Percentiles rank a stretch among this genome's conserved stretches.
Evolutionary conservation across 2,113 vertebrate genomes (phyloP).

Genomic region (Rhinichthys klamathensis): DNA sequence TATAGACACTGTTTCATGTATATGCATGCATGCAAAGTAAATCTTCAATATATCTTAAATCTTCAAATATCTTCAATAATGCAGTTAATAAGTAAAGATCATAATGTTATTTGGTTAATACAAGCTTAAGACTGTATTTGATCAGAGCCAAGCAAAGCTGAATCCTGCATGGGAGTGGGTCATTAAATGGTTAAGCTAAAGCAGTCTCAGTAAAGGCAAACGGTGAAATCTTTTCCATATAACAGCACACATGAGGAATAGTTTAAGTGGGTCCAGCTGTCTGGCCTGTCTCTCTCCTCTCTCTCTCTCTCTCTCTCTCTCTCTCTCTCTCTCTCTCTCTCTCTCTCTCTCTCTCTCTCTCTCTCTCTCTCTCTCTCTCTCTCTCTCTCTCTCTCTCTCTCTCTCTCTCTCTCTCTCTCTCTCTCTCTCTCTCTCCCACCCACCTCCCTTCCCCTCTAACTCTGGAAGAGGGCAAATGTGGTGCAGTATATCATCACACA

Average conservation of each 20-base stretch:
- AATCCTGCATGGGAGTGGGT: neutral
- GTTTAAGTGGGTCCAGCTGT: constrained; percentile 79
- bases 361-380: constrained; percentile 24
- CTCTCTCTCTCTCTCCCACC: constrained; percentile 22
- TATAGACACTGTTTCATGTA: neutral
- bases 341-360: constrained; percentile 37
- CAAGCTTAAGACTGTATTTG: neutral
- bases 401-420: constrained; percentile 47
- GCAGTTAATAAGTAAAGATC: neutral
- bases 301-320: constrained; percentile 30
- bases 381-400: constrained; percentile 40
- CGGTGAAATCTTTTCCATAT: constrained; percentile 77
- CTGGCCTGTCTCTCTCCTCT: constrained; percentile 59
- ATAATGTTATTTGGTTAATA: neutral
- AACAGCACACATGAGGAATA: constrained; percentile 78
- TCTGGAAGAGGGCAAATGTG: constrained; percentile 62
- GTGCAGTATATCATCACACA: constrained; percentile 75
- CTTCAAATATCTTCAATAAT: too few species aligned
- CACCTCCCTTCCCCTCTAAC: constrained; percentile 37
- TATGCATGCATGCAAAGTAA: neutral
- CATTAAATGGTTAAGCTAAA: constrained; percentile 71
- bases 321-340: constrained; percentile 33
- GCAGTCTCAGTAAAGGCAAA: constrained; percentile 59
- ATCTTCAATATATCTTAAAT: neutral
- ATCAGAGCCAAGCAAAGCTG: neutral